Evolutionary conservation across 2,888 invertebrate species (phyloP).

Genomic region (Andrena camellia): DNA sequence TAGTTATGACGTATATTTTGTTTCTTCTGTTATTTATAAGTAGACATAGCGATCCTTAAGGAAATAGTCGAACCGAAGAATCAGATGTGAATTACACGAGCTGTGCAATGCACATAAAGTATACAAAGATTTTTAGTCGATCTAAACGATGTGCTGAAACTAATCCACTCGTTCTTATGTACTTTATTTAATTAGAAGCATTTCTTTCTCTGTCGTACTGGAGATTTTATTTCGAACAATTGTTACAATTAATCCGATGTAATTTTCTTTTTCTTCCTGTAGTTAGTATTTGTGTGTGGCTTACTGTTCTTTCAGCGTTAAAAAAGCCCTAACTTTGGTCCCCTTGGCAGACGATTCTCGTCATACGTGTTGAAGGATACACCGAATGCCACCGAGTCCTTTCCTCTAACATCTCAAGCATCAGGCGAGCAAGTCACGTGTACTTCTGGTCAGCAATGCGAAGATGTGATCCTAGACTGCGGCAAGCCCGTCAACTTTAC

Average conservation of each 20-base stretch:
- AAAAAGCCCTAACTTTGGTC: conserved; percentile 83
- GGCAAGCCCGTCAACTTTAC: conserved; percentile 95
- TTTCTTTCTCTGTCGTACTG: conserved; percentile 10
- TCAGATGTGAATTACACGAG: not conserved
- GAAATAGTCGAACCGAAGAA: not conserved
- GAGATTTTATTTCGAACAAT: conserved; percentile 42
- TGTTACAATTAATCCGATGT: conserved; percentile 69
- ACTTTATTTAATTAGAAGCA: conserved; percentile 21
- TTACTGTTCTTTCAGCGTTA: conserved; percentile 83
- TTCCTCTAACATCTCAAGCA: conserved; percentile 68
- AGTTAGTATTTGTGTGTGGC: conserved; percentile 84
- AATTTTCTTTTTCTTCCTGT: conserved; percentile 83
- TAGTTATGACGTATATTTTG: conserved; percentile 13
- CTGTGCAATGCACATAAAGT: not conserved
- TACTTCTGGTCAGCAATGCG: conserved; percentile 81
- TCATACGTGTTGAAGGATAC: conserved; percentile 81
- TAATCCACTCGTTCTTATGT: not conserved
- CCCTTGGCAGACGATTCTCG: conserved; percentile 83
- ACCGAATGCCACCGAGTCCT: conserved; percentile 77
- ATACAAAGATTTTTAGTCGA: not conserved
- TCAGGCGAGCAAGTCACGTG: conserved; percentile 76
- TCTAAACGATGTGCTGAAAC: not conserved
- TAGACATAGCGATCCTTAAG: not conserved
- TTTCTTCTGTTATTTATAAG: not conserved
- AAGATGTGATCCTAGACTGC: conserved; percentile 91